Percentiles rank a stretch among this genome's conserved stretches.
These are phyloP conservation scores for Simalia tracyae DNA, from an alignment of 2,797 vertebrate species.

Conservation along the genomic window DNA sequence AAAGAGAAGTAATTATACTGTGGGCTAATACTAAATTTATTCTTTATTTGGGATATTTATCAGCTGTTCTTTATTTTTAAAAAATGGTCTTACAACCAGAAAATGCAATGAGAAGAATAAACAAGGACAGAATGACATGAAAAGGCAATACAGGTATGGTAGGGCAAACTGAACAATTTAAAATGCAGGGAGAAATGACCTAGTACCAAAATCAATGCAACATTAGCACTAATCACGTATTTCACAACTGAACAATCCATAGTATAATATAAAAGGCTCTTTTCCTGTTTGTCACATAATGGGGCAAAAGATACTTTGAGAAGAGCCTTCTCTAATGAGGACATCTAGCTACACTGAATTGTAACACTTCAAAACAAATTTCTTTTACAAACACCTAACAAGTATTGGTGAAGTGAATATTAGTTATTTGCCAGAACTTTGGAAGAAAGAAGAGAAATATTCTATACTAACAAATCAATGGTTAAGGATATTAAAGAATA, in stretches of 20 bases:
- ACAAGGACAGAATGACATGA: neutral
- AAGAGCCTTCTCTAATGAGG: neutral
- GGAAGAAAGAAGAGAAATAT: neutral
- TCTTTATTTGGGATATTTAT: neutral
- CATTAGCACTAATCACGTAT: neutral
- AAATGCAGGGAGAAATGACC: too few species aligned
- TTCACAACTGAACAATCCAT: neutral
- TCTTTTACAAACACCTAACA: neutral
- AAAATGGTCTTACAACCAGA: neutral
- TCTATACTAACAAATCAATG: neutral
- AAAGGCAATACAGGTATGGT: neutral
- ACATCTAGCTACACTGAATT: neutral
- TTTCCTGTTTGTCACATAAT: neutral
- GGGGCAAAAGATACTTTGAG: neutral
- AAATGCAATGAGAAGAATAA: neutral
- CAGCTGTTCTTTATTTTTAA: neutral
- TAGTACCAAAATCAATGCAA: neutral
- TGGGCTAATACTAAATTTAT: neutral
- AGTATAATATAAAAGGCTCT: neutral
- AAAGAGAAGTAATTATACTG: neutral
- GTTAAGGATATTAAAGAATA: neutral
- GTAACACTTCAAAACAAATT: neutral
- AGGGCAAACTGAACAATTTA: neutral
- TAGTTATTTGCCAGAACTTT: neutral
- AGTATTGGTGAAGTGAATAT: neutral